These are phyloP conservation scores for Rhinichthys klamathensis DNA, from an alignment of 2,113 vertebrate species.

Conservation along the genomic window DNA sequence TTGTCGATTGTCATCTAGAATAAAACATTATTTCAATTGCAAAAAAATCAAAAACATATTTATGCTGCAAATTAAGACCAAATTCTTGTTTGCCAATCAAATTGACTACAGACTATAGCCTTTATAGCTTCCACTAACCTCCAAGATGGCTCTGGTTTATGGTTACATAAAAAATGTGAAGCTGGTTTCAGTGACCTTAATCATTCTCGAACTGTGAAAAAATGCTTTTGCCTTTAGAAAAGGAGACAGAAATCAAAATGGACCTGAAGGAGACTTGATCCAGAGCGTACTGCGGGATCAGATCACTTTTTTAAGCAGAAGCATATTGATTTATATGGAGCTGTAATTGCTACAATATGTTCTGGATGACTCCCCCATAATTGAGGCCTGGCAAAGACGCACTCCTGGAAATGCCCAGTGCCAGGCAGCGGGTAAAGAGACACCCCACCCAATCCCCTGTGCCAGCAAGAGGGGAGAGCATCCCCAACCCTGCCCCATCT, in stretches of 20 bases:
- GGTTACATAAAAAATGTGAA: constrained; percentile 7
- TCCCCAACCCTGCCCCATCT: constrained; percentile 52
- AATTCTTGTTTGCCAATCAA: background rate
- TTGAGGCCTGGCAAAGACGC: constrained; percentile 73
- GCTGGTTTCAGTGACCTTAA: constrained; percentile 16
- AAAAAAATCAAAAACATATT: background rate
- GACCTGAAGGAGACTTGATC: constrained; percentile 65
- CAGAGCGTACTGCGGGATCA: constrained; percentile 67
- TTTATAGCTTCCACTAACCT: background rate
- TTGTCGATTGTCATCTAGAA: too few relatives aligned
- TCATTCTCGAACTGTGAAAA: constrained; percentile 21
- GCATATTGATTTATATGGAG: constrained; percentile 78
- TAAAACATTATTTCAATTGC: background rate
- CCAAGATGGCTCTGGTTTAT: background rate
- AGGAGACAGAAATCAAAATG: constrained; percentile 62
- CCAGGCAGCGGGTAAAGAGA: constrained; percentile 71
- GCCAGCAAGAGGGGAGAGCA: constrained; percentile 53
- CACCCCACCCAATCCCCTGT: constrained; percentile 62
- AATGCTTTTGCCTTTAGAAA: constrained; percentile 31
- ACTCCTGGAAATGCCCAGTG: constrained; percentile 69
- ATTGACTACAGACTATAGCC: background rate
- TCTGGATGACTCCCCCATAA: constrained; percentile 76
- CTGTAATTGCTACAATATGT: constrained; percentile 81
- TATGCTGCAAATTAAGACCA: background rate
- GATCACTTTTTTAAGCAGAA: constrained; percentile 74